Evolutionary conservation across 2,888 invertebrate genomes (phyloP), one percentile per base, ranked within the genome.

Genomic region (Callyntrura sp.): DNA sequence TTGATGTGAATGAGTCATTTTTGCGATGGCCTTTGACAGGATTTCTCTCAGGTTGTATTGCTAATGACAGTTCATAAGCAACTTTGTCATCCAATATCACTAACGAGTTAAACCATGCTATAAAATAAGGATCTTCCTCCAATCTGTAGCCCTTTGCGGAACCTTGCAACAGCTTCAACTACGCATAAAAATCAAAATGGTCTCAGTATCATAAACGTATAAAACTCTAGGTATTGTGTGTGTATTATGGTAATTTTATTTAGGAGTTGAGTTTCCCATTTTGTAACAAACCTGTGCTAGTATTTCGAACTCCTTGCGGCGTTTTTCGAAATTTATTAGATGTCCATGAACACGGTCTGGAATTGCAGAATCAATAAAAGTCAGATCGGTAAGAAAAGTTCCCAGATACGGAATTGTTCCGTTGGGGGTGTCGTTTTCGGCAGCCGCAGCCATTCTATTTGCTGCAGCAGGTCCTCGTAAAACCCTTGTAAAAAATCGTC

Each of bases 361-460:
- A 94, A 97, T 98, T 51, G 99, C 99, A 14, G 99, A 98, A 95
- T 99, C 99, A 94, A 99, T 98, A 98, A 99, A 99, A 0, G 99
- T 99, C 92, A 99, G 96, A 95, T 99, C 99, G 1, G 99, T 99
- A 86, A 99, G 95, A 95, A 99, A 99, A 3, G 99, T 99, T 35
- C 99, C 99, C 91, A 99, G 95, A 94, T 99, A 99, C 14, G 99
- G 99, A 94, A 99, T 98, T 1, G 99, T 99, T 17, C 99, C 99
- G 94, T 98, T 93, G 9, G 93, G 94, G 51, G 94, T 94, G 25
- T 92, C 92, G 81, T 91, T 91, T 70, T 93, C 93, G 43, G 92
- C 91, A 78, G 93, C 90, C 5, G 90, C 90, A 14, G 88, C 90
- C 17, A 91, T 57, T 83, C 90, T 88, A 51, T 90, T 90, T 0